These are phyloP conservation scores for Coregonus ussuriensis DNA, from an alignment of 2,797 vertebrate genomes.

Conservation along the genomic window DNA sequence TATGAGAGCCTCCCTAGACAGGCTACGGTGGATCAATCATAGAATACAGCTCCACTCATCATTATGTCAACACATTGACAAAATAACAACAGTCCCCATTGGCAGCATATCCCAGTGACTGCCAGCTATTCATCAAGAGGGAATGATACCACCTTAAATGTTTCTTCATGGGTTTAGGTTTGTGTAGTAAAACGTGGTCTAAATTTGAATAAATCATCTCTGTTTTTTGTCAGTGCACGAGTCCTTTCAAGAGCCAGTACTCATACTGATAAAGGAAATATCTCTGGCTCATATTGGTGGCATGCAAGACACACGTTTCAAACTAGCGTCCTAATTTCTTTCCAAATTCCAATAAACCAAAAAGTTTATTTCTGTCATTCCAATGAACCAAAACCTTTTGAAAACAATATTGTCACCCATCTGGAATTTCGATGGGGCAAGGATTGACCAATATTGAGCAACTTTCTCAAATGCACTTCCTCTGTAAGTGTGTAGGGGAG, in stretches of 20 bases:
- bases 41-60: background rate
- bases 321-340: background rate
- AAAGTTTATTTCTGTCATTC: too few relatives aligned
- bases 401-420: background rate
- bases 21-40: background rate
- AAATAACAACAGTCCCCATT: background rate
- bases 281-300: background rate
- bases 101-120: background rate
- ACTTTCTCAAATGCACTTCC: background rate
- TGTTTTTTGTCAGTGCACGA: constrained; percentile 5
- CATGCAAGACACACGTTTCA: background rate
- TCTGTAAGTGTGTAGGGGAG: background rate
- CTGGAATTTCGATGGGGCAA: background rate
- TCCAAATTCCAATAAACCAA: too few relatives aligned
- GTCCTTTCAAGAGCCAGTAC: background rate
- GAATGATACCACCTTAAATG: too few relatives aligned
- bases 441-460: background rate
- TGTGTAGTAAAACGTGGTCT: background rate
- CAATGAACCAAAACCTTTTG: background rate
- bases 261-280: background rate
- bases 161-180: background rate
- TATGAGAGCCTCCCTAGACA: background rate
- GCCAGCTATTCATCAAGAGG: background rate
- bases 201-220: background rate
- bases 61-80: constrained; percentile 1